phyloP scores from a whole-genome alignment of 2,888 invertebrate species.

The Rhyacophila evoluta region DNA sequence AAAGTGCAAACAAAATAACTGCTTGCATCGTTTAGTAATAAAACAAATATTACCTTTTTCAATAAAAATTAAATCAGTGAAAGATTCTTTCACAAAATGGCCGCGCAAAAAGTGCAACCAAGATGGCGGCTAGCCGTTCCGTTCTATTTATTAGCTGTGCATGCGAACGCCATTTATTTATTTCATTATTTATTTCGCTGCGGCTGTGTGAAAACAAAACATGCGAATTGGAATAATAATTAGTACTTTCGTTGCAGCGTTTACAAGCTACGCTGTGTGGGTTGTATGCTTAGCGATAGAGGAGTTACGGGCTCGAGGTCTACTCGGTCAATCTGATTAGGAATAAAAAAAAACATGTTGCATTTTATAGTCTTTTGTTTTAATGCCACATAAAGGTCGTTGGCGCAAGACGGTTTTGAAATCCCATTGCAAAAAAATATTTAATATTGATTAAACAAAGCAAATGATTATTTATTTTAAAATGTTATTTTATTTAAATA shows the following conservation, averaged over 20 bases:
- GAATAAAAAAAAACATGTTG: background rate
- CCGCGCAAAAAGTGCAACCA: conserved; percentile 12
- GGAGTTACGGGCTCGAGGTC: background rate
- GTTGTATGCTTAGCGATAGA: background rate
- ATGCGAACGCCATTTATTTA: background rate
- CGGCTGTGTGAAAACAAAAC: background rate
- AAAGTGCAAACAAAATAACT: too few species aligned
- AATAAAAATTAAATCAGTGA: background rate
- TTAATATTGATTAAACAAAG: too few species aligned
- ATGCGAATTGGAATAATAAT: background rate
- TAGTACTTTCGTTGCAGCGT: background rate
- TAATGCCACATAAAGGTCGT: too few species aligned
- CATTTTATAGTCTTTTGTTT: too few species aligned
- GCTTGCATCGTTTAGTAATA: background rate
- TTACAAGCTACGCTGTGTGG: background rate
- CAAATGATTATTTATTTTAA: too few species aligned
- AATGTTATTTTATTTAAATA: too few species aligned
- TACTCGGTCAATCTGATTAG: background rate
- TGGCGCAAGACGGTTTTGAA: too few species aligned
- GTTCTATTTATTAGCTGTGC: background rate
- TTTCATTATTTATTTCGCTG: background rate
- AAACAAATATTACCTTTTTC: background rate
- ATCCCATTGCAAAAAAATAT: too few species aligned
- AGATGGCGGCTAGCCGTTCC: conserved; percentile 3
- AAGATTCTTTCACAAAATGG: conserved; percentile 22